A percentile compares a stretch with the other conserved stretches of the same genome.
Conservation (phyloP, 1,140 invertebrate species). For the Lasioglossum baleicum region DNA sequence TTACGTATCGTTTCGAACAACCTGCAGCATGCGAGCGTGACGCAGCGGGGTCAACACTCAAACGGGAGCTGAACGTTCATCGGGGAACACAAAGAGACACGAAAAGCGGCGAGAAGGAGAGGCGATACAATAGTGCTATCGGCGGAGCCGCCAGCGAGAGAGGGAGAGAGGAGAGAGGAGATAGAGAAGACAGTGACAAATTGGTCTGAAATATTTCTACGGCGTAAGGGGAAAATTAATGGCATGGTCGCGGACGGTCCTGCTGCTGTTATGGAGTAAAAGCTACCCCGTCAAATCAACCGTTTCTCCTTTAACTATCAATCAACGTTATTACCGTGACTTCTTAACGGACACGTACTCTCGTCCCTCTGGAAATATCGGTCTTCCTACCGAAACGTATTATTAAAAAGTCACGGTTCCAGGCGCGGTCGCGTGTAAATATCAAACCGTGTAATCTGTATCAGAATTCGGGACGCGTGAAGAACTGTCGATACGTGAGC, state of each 20-base stretch:
- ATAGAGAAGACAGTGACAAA: constrained; percentile 18
- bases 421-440: too few species aligned
- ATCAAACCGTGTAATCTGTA: not conserved
- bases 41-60: constrained; percentile 47
- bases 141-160: constrained; percentile 1
- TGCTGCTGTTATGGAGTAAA: constrained; percentile 10
- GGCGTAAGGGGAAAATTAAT: constrained; percentile 34
- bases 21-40: constrained; percentile 29
- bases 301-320: too few species aligned
- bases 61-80: constrained; percentile 44
- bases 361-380: too few species aligned
- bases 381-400: too few species aligned
- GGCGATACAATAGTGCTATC: constrained; percentile 26
- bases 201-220: constrained; percentile 34
- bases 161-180: not conserved
- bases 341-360: too few species aligned
- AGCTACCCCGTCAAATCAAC: constrained; percentile 7
- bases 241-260: constrained; percentile 18
- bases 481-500: not conserved
- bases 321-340: too few species aligned
- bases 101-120: constrained; percentile 16
- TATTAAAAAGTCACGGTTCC: too few species aligned
- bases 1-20: constrained; percentile 33
- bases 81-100: constrained; percentile 6
- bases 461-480: not conserved